Evolutionary conservation across 2,113 vertebrate genomes (phyloP).

Genomic region (Pelecanoides urinatrix): DNA sequence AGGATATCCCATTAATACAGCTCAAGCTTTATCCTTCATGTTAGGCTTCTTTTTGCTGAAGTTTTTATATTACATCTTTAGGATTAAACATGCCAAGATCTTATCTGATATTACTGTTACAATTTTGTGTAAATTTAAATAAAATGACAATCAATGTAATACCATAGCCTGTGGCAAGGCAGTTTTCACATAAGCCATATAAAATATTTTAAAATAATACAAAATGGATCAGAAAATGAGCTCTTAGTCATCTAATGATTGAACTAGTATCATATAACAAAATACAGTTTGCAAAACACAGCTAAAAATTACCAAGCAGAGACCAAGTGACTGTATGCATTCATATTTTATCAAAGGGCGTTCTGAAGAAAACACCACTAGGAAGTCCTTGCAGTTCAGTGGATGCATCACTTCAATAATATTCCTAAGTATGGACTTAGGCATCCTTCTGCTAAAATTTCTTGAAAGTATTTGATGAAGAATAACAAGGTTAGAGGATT

Average conservation of each 20-base stretch:
- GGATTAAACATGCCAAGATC: neutral
- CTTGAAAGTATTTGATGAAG: neutral
- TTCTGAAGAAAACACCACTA: neutral
- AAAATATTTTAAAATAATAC: neutral
- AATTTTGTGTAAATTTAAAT: conserved; percentile 1
- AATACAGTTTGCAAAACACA: neutral
- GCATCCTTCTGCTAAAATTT: neutral
- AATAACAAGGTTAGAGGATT: neutral
- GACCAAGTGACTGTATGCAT: neutral
- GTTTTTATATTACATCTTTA: neutral
- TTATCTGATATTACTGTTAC: neutral
- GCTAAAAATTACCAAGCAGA: neutral
- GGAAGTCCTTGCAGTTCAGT: neutral
- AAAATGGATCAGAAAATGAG: neutral
- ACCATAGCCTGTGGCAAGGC: neutral
- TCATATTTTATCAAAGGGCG: neutral
- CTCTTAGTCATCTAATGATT: neutral
- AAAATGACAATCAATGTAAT: neutral
- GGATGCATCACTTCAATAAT: neutral
- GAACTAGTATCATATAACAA: neutral
- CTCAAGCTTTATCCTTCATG: neutral
- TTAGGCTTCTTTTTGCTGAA: neutral
- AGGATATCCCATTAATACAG: neutral
- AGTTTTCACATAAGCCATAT: neutral
- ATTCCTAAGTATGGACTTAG: neutral